These are phyloP conservation scores for Cirrhinus molitorella DNA, from an alignment of 2,797 vertebrate species.

Conservation along the genomic window DNA sequence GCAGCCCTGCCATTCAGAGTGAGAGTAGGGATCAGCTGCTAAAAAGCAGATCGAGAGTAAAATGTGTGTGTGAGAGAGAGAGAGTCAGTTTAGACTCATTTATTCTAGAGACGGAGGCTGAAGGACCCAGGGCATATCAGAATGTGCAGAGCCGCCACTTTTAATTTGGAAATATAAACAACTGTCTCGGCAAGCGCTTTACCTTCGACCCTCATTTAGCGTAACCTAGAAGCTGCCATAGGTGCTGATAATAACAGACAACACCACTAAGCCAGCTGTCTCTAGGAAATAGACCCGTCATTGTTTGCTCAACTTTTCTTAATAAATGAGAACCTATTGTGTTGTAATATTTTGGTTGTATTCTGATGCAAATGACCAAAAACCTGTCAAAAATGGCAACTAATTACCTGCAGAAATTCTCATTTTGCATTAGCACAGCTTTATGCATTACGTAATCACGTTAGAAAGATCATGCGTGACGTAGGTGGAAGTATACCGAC, in stretches of 20 bases:
- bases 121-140: conserved; percentile 46
- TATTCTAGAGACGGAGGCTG: conserved; percentile 44
- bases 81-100: conserved; percentile 40
- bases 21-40: background rate
- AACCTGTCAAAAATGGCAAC: background rate
- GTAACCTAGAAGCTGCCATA: conserved; percentile 42
- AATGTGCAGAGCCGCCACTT: conserved; percentile 54
- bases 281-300: conserved; percentile 53
- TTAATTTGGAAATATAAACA: conserved; percentile 64
- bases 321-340: conserved; percentile 1
- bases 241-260: conserved; percentile 46
- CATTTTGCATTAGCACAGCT: no score
- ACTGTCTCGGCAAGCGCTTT: conserved; percentile 46
- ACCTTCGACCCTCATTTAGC: conserved; percentile 59
- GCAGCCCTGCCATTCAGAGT: background rate
- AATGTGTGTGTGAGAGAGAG: background rate
- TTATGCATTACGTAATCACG: no score
- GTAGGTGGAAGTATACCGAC: no score
- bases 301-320: conserved; percentile 49
- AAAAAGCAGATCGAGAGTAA: conserved; percentile 16
- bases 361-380: background rate
- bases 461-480: no score
- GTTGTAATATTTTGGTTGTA: background rate
- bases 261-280: conserved; percentile 10
- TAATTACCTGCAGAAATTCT: no score